Base-by-base conservation (phyloP, 2,797 vertebrate genomes). In the Taeniopygia guttata region DNA sequence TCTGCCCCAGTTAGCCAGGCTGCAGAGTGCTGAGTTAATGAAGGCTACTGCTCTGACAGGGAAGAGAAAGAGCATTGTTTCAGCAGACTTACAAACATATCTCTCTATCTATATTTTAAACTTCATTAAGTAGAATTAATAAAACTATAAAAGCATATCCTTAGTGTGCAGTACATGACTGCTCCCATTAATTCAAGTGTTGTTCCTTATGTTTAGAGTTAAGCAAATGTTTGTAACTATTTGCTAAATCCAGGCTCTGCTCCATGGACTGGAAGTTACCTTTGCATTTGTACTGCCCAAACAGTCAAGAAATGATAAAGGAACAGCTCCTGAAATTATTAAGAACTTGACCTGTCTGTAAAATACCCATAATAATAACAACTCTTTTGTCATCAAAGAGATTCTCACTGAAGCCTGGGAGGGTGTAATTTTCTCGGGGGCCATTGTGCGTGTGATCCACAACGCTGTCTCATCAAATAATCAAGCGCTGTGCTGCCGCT, bases 381-480 rank as follows among this genome's bases (percentile, higher is more conserved):
- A 96, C 87, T 84, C 85, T 93, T 97, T 90, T 30, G 60, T 95
- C 97, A 98, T 97, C 97, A 98, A 96, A 97, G 95, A 94, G 81
- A 78, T 89, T 73, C 94, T 81, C 22, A 2, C 42, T 85, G 94
- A 45, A 96, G 94, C 94, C 62, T 54, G 69, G 87, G 94, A 97
- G 87, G 85, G 89, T 97, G 78, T 93, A 91, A 96, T 96, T 96
- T 97, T 84, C 36, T 95, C 12, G 0, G 70, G 93, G 96, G 85
- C 91, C 40, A 62, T 93, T 68, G 51, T 95, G 88, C 16, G 23
- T 94, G 96, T 95, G 96, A 96, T 97, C 95, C 96, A 93, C 59
- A 52, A 75, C 5, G 78, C 91, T 96, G 93, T 95, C 90, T 97
- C 95, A 72, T 93, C 90, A 96, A 94, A 77, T 97, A 97, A 97